A percentile compares a stretch with the other conserved stretches of the same genome.
Conservation (phyloP, 2,797 vertebrate genomes). For the Cuculus canorus region DNA sequence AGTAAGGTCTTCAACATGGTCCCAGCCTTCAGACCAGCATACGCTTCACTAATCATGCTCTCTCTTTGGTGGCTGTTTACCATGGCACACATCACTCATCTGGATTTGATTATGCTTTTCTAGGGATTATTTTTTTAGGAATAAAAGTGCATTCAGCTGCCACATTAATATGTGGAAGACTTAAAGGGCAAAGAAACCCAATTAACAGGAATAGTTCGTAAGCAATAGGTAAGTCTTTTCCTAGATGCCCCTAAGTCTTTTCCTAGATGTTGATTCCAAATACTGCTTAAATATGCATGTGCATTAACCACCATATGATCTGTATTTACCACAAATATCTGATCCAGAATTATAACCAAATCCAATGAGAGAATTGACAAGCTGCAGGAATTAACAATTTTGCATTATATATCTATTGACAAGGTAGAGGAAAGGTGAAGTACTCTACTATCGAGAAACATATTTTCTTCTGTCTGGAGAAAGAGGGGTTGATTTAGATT, state of each 20-base stretch:
- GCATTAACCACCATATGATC: background rate
- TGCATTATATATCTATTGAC: background rate
- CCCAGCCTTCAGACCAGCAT: background rate
- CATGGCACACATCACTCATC: background rate
- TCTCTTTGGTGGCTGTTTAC: background rate
- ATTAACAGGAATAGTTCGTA: background rate
- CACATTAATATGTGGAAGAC: slow-evolving; percentile 39
- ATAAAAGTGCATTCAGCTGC: slow-evolving; percentile 49
- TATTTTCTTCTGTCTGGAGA: background rate
- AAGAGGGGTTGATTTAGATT: background rate
- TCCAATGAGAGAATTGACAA: background rate
- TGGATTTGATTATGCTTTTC: slow-evolving; percentile 2
- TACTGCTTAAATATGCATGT: background rate
- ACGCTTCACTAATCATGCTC: background rate
- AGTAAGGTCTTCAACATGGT: slow-evolving; percentile 13
- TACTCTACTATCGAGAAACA: background rate
- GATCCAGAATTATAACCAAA: background rate
- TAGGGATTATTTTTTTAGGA: slow-evolving; percentile 6
- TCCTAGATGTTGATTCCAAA: background rate
- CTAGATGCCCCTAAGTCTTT: background rate
- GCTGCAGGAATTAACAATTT: background rate
- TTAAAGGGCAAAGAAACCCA: background rate
- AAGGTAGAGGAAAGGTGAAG: background rate
- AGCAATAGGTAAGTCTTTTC: background rate
- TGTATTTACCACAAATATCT: background rate